Percentiles rank a stretch among this genome's conserved stretches.
Evolutionary conservation across 2,888 invertebrate genomes (phyloP).

Genomic region (Chirona hameri): DNA sequence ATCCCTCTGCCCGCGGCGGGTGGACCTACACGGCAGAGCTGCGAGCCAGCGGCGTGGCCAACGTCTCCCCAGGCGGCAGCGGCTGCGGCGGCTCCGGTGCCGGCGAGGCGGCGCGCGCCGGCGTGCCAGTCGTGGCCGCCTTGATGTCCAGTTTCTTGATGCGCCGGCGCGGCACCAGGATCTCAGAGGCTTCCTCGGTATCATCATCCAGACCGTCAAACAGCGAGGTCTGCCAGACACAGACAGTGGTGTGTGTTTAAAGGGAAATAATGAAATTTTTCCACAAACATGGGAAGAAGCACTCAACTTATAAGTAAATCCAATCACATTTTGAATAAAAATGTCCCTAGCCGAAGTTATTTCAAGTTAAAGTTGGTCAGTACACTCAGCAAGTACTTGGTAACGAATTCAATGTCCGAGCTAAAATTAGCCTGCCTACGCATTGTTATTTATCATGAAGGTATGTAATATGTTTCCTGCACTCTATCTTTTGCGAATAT

Average conservation of each 20-base stretch:
- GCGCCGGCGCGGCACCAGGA: constrained; percentile 51
- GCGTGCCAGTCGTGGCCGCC: constrained; percentile 41
- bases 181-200: constrained; percentile 51
- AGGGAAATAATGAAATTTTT: no score
- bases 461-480: no score
- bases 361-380: no score
- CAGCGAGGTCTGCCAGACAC: constrained; percentile 51
- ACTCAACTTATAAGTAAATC: no score
- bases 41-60: constrained; percentile 32
- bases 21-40: constrained; percentile 7
- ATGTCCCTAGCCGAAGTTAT: no score
- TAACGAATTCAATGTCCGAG: no score
- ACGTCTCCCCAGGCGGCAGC: constrained; percentile 46
- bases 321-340: no score
- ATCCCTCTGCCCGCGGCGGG: background rate
- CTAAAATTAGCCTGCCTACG: no score
- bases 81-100: constrained; percentile 30
- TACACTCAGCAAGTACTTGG: no score
- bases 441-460: no score
- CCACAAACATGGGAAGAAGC: no score
- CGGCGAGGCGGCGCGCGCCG: constrained; percentile 25
- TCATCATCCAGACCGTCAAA: constrained; percentile 85
- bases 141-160: constrained; percentile 71
- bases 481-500: no score
- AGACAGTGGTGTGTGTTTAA: background rate